phyloP scores from a whole-genome alignment of 2,113 vertebrate genomes.

The Cnemophilus loriae region DNA sequence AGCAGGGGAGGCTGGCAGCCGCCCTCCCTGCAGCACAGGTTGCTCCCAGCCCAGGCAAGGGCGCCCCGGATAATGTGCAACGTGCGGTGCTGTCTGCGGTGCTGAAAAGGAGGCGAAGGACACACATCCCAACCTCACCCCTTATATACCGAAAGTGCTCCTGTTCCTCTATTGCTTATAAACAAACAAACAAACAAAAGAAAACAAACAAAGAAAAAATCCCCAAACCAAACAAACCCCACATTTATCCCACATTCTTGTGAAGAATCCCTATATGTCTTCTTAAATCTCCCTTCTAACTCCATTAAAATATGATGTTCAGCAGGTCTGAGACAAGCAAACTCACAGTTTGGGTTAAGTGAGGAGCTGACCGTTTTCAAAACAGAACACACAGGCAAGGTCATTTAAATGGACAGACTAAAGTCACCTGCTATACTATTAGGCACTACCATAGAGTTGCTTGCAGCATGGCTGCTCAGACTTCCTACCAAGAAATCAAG shows the following conservation, averaged over 20 bases:
- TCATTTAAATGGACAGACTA: neutral
- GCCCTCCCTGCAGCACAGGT: neutral
- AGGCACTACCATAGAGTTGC: neutral
- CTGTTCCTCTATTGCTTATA: neutral
- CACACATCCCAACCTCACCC: neutral
- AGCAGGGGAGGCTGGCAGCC: neutral
- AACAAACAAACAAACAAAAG: no score
- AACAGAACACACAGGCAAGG: neutral
- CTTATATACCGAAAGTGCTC: neutral
- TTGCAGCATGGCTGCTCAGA: neutral
- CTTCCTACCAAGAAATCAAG: neutral
- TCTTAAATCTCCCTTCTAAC: neutral
- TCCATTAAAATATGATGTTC: neutral
- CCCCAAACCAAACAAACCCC: neutral
- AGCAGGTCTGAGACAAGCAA: neutral
- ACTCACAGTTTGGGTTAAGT: neutral
- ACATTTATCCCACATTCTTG: neutral
- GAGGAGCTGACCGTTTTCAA: neutral
- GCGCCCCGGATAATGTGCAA: neutral
- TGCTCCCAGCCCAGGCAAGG: neutral
- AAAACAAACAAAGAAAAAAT: no score
- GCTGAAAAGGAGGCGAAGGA: constrained; percentile 35
- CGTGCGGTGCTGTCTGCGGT: constrained; percentile 61
- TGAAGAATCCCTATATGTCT: neutral
- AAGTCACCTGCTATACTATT: neutral